Percentiles rank a stretch among this genome's conserved stretches.
Evolutionary conservation across 2,888 invertebrate species (phyloP).

Genomic region (Ophion ventricosus): DNA sequence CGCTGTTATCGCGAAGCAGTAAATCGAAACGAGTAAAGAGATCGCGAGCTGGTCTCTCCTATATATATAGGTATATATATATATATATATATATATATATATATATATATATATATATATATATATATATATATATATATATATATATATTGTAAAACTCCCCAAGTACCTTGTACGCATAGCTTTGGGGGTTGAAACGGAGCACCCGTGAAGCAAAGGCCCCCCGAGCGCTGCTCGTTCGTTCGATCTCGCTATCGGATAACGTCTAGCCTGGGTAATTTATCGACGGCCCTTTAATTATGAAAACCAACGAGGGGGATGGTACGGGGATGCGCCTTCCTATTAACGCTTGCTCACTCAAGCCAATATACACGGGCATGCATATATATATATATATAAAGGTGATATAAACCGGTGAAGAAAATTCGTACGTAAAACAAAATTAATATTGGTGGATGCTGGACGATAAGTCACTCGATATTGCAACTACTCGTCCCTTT

Average conservation of each 20-base stretch:
- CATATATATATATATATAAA: constrained; percentile 25
- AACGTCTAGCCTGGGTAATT: constrained; percentile 64
- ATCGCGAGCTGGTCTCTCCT: constrained; percentile 16
- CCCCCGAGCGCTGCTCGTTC: constrained; percentile 23
- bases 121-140: no score
- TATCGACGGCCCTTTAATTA: constrained; percentile 67
- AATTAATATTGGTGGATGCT: constrained; percentile 54
- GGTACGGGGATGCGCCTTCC: constrained; percentile 60
- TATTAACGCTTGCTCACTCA: constrained; percentile 57
- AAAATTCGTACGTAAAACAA: constrained; percentile 38
- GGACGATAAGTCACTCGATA: constrained; percentile 50
- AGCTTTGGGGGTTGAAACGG: constrained; percentile 30
- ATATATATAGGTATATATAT: neutral
- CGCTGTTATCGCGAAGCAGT: constrained; percentile 58
- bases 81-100: no score
- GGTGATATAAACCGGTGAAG: neutral
- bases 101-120: no score
- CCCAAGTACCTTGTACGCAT: constrained; percentile 20
- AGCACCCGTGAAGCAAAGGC: constrained; percentile 33
- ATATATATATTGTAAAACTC: constrained; percentile 40
- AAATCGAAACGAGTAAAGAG: constrained; percentile 59
- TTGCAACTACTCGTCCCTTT: constrained; percentile 12
- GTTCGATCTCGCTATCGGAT: constrained; percentile 65
- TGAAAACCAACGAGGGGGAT: constrained; percentile 67
- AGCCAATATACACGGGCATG: constrained; percentile 37